phyloP scores from a whole-genome alignment of 2,113 vertebrate species.

The Arenaria interpres region DNA sequence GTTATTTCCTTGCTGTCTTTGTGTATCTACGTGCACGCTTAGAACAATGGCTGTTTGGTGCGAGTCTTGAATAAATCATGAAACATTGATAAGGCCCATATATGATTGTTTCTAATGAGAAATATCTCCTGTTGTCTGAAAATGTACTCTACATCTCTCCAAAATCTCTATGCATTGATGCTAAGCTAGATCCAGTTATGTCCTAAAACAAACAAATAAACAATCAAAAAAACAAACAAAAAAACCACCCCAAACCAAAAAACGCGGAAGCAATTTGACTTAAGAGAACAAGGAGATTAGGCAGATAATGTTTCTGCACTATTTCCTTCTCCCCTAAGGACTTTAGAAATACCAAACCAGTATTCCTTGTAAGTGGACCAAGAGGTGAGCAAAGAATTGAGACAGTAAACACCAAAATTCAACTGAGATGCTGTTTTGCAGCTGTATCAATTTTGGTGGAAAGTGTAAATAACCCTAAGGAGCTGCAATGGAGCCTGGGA shows the following conservation, averaged over 20 bases:
- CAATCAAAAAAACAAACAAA: background rate
- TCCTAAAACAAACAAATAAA: background rate
- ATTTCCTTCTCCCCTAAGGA: background rate
- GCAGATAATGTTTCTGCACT: background rate
- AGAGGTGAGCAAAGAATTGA: background rate
- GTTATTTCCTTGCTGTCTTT: background rate
- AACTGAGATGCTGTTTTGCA: background rate
- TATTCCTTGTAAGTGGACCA: background rate
- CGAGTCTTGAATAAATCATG: background rate
- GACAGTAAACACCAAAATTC: background rate
- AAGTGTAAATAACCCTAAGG: background rate
- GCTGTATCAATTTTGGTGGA: background rate
- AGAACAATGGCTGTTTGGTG: background rate
- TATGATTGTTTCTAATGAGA: background rate
- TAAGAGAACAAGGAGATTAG: background rate
- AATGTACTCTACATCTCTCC: background rate
- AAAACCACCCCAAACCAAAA: background rate
- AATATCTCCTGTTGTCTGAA: background rate
- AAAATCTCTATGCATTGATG: background rate
- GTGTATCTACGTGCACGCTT: background rate
- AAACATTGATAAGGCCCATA: background rate
- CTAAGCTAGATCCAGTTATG: background rate
- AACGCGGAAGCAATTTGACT: background rate
- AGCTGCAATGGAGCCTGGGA: rapidly evolving
- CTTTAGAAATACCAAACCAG: background rate